These are phyloP conservation scores for Colletes gigas DNA, from an alignment of 1,140 invertebrate genomes.

Conservation along the genomic window DNA sequence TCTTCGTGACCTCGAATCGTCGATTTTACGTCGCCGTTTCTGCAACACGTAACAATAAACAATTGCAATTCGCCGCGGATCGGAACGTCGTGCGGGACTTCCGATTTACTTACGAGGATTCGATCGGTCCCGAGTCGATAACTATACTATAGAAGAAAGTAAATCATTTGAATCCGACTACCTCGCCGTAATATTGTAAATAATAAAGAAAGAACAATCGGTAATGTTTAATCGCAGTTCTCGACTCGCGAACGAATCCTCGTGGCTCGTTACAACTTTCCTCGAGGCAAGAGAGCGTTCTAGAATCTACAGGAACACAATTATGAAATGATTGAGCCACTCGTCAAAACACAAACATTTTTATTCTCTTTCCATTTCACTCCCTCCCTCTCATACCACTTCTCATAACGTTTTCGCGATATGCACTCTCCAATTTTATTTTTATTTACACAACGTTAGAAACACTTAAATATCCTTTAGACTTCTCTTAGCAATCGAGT, in stretches of 20 bases:
- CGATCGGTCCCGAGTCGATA: neutral
- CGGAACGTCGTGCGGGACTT: neutral
- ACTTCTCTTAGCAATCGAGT: constrained; percentile 54
- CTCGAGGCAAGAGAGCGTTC: constrained; percentile 12
- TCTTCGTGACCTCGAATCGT: neutral
- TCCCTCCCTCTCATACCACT: constrained; percentile 29
- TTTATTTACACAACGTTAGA: constrained; percentile 75
- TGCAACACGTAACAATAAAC: neutral
- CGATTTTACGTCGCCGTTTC: too few species aligned
- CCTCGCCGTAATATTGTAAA: too few species aligned
- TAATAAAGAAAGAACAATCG: neutral
- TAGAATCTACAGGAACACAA: constrained; percentile 28
- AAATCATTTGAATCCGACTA: neutral
- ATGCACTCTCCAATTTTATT: constrained; percentile 51
- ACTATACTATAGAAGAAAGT: neutral
- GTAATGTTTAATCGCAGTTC: neutral
- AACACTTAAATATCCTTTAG: constrained; percentile 71
- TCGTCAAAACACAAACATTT: constrained; percentile 64
- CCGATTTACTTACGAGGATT: neutral
- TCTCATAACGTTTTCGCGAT: constrained; percentile 39
- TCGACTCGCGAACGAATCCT: constrained; percentile 1
- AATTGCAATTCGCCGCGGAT: neutral
- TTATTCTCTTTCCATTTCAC: constrained; percentile 45
- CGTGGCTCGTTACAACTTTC: neutral
- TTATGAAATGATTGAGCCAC: constrained; percentile 47